A percentile compares a stretch with the other conserved stretches of the same genome.
Conservation (phyloP, 2,113 vertebrate genomes). For the Actenoides lindsayi region DNA sequence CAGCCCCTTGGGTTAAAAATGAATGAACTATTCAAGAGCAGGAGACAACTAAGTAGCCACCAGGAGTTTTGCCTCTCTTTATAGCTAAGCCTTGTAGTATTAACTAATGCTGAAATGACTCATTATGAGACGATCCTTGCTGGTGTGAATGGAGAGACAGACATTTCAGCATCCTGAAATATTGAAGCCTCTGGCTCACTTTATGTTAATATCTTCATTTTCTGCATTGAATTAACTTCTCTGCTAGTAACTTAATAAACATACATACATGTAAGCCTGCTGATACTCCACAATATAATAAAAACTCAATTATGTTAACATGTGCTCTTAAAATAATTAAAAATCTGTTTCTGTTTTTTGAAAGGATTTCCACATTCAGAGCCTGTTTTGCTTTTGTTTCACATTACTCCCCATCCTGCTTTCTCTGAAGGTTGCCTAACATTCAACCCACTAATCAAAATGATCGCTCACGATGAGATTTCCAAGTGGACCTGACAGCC, state of each 20-base stretch:
- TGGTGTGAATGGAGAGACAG: not conserved
- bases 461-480: not conserved
- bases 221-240: not conserved
- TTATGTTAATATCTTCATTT: not conserved
- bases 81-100: not conserved
- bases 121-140: not conserved
- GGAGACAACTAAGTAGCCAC: slow-evolving; percentile 3
- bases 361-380: not conserved
- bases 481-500: not conserved
- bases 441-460: not conserved
- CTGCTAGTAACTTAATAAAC: not conserved
- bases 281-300: not conserved
- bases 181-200: not conserved
- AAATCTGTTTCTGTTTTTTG: not conserved
- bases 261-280: not conserved
- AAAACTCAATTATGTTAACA: fast-evolving
- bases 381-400: not conserved
- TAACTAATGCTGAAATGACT: not conserved
- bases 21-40: slow-evolving; percentile 17
- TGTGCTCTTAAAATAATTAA: not conserved
- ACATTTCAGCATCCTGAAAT: not conserved
- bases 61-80: not conserved
- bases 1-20: not conserved
- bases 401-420: not conserved
- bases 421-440: not conserved